phyloP scores from a whole-genome alignment of 2,113 vertebrate genomes.

The Carlito syrichta region DNA sequence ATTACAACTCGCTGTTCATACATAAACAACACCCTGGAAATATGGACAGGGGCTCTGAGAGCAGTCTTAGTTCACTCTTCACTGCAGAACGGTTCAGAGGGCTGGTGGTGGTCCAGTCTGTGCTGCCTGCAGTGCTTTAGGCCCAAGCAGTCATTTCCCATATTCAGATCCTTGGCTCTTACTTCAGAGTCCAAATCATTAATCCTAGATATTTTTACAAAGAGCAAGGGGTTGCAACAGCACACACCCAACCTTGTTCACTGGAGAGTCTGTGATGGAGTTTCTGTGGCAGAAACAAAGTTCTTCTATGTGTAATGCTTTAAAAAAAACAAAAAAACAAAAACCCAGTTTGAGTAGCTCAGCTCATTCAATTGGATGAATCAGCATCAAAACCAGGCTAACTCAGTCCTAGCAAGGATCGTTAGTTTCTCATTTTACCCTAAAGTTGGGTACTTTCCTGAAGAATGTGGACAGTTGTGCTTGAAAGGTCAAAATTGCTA shows the following conservation, averaged over 20 bases:
- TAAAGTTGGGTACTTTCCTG: not conserved
- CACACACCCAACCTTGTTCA: not conserved
- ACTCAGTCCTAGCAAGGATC: constrained; percentile 25
- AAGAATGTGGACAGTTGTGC: not conserved
- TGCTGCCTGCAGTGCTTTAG: not conserved
- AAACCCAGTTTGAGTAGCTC: not conserved
- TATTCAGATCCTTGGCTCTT: not conserved
- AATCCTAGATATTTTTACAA: not conserved
- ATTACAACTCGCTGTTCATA: not conserved
- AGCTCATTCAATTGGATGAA: not conserved
- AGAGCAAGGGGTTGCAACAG: not conserved
- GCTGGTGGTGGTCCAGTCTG: not conserved
- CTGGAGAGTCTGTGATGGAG: not conserved
- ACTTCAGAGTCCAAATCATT: not conserved
- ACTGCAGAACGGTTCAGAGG: not conserved
- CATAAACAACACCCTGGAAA: not conserved
- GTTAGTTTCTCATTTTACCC: constrained; percentile 7
- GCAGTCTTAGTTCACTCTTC: not conserved
- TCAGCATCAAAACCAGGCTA: not conserved
- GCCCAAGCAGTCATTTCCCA: not conserved
- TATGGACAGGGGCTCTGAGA: not conserved
- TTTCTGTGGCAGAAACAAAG: not conserved
- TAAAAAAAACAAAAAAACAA: not conserved
- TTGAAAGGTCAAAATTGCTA: not conserved
- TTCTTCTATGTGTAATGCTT: not conserved